phyloP scores from a whole-genome alignment of 2,113 vertebrate species.

The Gorsachius goisagi region DNA sequence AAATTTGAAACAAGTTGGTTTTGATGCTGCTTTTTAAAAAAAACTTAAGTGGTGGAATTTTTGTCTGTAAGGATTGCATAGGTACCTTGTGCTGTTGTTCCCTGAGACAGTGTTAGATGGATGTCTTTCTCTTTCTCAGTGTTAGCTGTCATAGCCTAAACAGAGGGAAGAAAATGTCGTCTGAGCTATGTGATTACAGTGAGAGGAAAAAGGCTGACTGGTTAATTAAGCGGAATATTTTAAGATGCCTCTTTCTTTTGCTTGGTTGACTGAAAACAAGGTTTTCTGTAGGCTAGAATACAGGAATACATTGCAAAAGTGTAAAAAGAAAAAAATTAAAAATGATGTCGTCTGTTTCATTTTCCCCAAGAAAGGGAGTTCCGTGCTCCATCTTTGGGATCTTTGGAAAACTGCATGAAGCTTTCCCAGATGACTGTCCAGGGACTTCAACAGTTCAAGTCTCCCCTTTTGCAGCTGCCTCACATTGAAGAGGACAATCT shows the following conservation, averaged over 20 bases:
- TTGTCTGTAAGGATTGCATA: not conserved
- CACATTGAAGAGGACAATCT: slow-evolving; percentile 97
- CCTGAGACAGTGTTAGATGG: not conserved
- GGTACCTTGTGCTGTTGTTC: not conserved
- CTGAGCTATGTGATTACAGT: not conserved
- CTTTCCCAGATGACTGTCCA: slow-evolving; percentile 97
- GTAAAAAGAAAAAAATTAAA: not conserved
- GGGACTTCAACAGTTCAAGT: slow-evolving; percentile 95
- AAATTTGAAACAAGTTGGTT: not conserved
- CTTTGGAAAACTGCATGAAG: slow-evolving; percentile 99
- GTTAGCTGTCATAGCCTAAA: not conserved
- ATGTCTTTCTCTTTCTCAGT: not conserved
- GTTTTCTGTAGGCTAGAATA: not conserved
- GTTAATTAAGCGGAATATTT: not conserved
- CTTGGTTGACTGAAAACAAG: not conserved
- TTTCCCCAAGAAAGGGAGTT: slow-evolving; percentile 86
- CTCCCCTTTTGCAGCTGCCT: slow-evolving; percentile 92
- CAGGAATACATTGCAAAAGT: not conserved
- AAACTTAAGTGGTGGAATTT: not conserved
- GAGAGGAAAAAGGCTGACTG: not conserved
- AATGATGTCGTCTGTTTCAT: slow-evolving; percentile 29
- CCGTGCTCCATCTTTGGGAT: slow-evolving; percentile 91
- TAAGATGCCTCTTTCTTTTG: not conserved
- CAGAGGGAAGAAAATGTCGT: not conserved
- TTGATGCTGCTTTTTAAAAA: not conserved